A percentile compares a stretch with the other conserved stretches of the same genome.
Evolutionary conservation across 2,888 invertebrate genomes (phyloP).

Genomic region (Geophilus truncorum): DNA sequence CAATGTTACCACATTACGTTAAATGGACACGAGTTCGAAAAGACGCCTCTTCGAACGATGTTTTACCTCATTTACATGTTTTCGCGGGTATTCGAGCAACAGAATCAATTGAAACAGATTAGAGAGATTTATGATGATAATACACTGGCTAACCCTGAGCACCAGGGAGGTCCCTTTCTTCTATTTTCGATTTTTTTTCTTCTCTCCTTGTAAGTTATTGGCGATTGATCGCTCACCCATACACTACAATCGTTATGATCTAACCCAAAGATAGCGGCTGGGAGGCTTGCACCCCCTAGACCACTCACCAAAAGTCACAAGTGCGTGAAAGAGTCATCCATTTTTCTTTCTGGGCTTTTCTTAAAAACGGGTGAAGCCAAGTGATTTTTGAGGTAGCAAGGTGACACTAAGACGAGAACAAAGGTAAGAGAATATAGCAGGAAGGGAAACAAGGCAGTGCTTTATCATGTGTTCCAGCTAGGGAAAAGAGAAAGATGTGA

Average conservation of each 20-base stretch:
- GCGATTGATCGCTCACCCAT: slow-evolving; percentile 23
- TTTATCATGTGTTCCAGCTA: neutral
- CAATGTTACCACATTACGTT: too few species aligned
- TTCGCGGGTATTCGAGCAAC: neutral
- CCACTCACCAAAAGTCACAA: slow-evolving; percentile 24
- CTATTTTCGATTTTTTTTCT: neutral
- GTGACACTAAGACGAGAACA: slow-evolving; percentile 8
- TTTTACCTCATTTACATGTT: too few species aligned
- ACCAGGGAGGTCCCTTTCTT: neutral
- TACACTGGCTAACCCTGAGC: neutral
- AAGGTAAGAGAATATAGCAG: slow-evolving; percentile 14
- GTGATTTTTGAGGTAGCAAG: slow-evolving; percentile 25
- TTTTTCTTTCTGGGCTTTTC: neutral
- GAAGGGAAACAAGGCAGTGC: slow-evolving; percentile 13
- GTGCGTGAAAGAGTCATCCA: slow-evolving; percentile 2
- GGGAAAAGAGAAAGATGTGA: neutral
- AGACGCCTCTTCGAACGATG: too few species aligned
- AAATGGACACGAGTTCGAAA: too few species aligned
- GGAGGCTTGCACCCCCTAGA: neutral
- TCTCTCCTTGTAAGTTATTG: neutral
- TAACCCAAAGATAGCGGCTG: neutral
- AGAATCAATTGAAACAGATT: neutral
- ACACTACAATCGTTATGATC: slow-evolving; percentile 21
- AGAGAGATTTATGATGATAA: neutral
- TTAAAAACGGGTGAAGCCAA: neutral